phyloP scores from a whole-genome alignment of 2,888 invertebrate genomes.

The Zaprionus obscuricornis region DNA sequence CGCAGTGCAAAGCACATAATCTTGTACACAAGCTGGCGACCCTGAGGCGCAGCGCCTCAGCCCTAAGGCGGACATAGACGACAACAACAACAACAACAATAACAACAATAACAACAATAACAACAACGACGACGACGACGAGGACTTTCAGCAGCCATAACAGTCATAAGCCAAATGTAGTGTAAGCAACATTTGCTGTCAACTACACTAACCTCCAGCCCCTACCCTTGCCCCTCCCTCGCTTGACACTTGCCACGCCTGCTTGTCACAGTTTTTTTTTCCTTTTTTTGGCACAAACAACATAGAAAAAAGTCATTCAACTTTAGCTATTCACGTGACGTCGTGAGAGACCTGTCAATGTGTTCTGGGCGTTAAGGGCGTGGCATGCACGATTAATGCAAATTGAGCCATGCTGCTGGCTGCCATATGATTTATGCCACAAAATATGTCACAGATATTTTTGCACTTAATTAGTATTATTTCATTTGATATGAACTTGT shows the following conservation, averaged over 20 bases:
- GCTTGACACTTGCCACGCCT: slow-evolving; percentile 13
- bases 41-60: slow-evolving; percentile 51
- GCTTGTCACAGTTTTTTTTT: slow-evolving; percentile 15
- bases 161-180: slow-evolving; percentile 63
- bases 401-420: slow-evolving; percentile 50
- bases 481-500: slow-evolving; percentile 12
- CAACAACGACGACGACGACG: not conserved
- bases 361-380: slow-evolving; percentile 16
- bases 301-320: slow-evolving; percentile 72
- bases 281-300: slow-evolving; percentile 32
- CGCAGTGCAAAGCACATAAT: slow-evolving; percentile 74
- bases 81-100: not conserved
- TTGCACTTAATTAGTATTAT: slow-evolving; percentile 36
- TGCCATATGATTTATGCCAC: slow-evolving; percentile 40
- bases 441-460: slow-evolving; percentile 22
- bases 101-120: not conserved
- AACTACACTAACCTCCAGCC: not conserved
- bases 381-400: slow-evolving; percentile 52
- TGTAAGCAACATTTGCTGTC: slow-evolving; percentile 55
- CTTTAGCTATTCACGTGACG: slow-evolving; percentile 50
- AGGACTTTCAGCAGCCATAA: slow-evolving; percentile 25
- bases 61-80: slow-evolving; percentile 14
- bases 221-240: slow-evolving; percentile 4
- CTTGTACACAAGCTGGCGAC: slow-evolving; percentile 76
- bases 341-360: too few relatives aligned